These are phyloP conservation scores for Loris lydekkerianus DNA, from an alignment of 2,797 vertebrate species.

Conservation along the genomic window DNA sequence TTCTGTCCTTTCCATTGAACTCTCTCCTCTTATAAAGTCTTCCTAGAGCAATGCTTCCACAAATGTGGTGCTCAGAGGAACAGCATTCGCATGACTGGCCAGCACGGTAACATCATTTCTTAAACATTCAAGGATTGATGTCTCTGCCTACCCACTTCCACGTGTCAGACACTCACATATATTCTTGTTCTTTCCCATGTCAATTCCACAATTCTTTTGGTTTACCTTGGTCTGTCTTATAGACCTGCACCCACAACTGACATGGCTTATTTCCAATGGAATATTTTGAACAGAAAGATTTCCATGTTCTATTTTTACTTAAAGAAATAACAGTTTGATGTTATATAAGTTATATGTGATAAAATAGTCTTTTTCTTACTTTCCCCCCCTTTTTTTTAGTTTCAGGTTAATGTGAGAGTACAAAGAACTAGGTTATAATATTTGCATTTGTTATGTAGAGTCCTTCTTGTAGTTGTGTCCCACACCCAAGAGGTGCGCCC, in stretches of 20 bases:
- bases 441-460: no score
- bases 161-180: not conserved
- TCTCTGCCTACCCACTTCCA: not conserved
- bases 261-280: not conserved
- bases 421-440: no score
- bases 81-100: not conserved
- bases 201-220: not conserved
- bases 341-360: not conserved
- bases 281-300: not conserved
- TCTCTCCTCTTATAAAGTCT: not conserved
- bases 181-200: not conserved
- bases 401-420: no score
- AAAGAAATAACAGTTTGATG: constrained; percentile 15
- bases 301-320: not conserved
- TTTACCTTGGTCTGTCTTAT: not conserved
- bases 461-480: no score
- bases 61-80: not conserved
- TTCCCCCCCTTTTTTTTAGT: no score
- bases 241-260: constrained; percentile 15
- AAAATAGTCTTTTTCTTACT: not conserved
- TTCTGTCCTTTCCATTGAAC: not conserved
- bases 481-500: no score
- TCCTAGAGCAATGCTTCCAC: not conserved
- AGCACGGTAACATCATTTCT: not conserved
- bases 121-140: not conserved